Conservation (phyloP, 2,888 invertebrate genomes). For the Clanis bilineata region DNA sequence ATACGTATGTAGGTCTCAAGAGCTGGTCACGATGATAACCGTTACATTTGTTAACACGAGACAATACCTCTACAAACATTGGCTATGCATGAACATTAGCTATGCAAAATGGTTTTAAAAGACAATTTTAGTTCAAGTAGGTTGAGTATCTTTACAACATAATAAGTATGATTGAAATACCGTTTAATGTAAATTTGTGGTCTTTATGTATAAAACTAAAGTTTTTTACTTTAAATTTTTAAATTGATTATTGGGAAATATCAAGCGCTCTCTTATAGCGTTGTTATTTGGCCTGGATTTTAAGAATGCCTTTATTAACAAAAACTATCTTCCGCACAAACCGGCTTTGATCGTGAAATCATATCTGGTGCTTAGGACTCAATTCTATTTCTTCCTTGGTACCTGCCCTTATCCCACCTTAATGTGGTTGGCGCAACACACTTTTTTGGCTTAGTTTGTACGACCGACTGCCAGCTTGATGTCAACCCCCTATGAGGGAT, state of each 20-base stretch:
- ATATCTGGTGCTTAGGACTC: background rate
- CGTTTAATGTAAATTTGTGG: background rate
- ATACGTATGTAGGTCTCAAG: background rate
- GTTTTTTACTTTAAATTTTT: too few species aligned
- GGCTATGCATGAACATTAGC: background rate
- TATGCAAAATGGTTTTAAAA: background rate
- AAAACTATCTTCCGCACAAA: too few species aligned
- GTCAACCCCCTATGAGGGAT: too few species aligned
- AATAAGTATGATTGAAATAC: background rate
- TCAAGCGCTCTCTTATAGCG: too few species aligned
- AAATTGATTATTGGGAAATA: too few species aligned
- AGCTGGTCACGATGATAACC: conserved; percentile 5
- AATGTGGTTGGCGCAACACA: too few species aligned
- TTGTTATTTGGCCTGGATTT: too few species aligned
- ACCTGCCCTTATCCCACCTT: too few species aligned
- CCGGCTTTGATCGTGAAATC: background rate
- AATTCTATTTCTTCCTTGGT: too few species aligned
- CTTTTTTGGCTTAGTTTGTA: too few species aligned
- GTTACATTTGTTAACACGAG: conserved; percentile 13
- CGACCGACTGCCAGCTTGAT: too few species aligned
- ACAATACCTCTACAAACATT: conserved; percentile 7
- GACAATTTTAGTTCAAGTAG: background rate
- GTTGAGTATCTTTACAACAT: background rate
- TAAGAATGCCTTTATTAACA: too few species aligned
- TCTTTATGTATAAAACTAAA: background rate